These are phyloP conservation scores for Tokudaia muenninki DNA, from an alignment of 2,797 vertebrate species.

Conservation along the genomic window DNA sequence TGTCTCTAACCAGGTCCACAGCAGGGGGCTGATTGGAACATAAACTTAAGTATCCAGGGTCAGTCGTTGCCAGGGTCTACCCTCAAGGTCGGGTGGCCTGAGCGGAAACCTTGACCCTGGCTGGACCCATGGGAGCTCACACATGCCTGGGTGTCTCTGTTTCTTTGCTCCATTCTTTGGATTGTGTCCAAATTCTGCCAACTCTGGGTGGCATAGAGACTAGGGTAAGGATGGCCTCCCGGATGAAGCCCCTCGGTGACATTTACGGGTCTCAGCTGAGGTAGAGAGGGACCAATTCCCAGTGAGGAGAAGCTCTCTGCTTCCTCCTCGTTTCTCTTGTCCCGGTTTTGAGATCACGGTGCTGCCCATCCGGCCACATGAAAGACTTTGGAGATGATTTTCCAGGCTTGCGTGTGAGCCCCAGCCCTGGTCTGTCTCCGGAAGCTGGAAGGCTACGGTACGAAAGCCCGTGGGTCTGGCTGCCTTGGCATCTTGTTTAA, in stretches of 20 bases:
- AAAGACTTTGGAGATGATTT: not conserved
- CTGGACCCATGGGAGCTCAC: not conserved
- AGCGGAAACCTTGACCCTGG: not conserved
- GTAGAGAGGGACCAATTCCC: accelerated
- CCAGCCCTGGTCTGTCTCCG: not conserved
- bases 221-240: not conserved
- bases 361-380: not conserved
- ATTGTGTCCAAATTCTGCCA: not conserved
- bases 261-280: not conserved
- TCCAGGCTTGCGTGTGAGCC: accelerated
- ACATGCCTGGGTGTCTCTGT: not conserved
- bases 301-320: not conserved
- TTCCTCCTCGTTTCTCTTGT: accelerated
- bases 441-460: accelerated
- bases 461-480: not conserved
- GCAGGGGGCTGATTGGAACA: not conserved
- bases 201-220: not conserved
- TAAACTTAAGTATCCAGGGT: not conserved
- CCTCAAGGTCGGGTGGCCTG: not conserved
- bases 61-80: not conserved
- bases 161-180: not conserved
- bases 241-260: accelerated
- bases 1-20: not conserved
- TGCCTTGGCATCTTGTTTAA: not conserved
- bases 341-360: accelerated